Percentiles rank a stretch among this genome's conserved stretches.
These are phyloP conservation scores for Ctenomys sociabilis DNA, from an alignment of 2,113 vertebrate genomes.

Conservation along the genomic window DNA sequence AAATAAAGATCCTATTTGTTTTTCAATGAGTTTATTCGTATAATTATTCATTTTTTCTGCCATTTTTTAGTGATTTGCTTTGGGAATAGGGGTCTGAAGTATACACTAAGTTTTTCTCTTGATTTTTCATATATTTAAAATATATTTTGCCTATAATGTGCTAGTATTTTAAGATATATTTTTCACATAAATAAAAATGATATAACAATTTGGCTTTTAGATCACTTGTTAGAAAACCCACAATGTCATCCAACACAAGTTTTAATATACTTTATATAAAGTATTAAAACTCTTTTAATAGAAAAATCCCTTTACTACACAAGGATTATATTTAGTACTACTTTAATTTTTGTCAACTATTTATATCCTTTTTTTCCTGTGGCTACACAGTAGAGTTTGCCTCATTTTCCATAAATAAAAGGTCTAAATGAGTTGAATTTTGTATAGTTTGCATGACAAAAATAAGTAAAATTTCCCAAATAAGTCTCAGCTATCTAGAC, in stretches of 20 bases:
- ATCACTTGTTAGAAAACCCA: not conserved
- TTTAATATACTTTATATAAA: not conserved
- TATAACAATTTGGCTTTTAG: not conserved
- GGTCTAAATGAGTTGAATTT: not conserved
- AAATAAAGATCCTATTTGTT: not conserved
- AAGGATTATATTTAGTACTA: not conserved
- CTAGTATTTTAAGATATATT: not conserved
- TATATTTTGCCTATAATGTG: not conserved
- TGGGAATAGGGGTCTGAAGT: not conserved
- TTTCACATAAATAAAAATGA: not conserved
- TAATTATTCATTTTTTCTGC: not conserved
- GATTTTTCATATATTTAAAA: constrained; percentile 23
- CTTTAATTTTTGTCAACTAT: not conserved
- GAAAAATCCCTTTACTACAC: not conserved
- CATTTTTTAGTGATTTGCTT: not conserved
- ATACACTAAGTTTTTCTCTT: not conserved
- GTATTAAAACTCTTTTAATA: not conserved
- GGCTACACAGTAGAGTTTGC: not conserved
- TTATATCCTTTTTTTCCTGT: not conserved
- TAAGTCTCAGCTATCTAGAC: not conserved
- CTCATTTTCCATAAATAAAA: not conserved
- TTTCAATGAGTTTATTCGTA: not conserved
- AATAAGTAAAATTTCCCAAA: not conserved
- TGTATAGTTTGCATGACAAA: not conserved
- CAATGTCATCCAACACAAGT: not conserved